Percentiles rank a stretch among this genome's conserved stretches.
Evolutionary conservation across 2,113 vertebrate genomes (phyloP).

Genomic region (Varanus salvator): DNA sequence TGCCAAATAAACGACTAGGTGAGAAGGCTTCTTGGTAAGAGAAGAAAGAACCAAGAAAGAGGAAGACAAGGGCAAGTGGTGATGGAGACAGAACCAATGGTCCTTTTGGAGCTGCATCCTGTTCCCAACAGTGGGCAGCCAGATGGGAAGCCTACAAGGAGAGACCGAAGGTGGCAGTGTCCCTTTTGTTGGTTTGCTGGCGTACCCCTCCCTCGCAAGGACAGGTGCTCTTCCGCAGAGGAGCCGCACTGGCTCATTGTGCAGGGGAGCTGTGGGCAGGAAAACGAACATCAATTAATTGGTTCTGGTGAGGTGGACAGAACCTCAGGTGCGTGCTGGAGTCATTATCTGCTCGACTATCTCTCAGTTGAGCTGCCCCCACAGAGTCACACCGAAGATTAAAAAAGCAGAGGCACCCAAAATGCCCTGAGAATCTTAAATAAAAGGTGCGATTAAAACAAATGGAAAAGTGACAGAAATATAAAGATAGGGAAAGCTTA

Average conservation of each 20-base stretch:
- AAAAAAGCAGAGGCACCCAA: background rate
- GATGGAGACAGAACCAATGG: background rate
- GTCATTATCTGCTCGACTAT: background rate
- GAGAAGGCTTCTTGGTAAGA: rapidly evolving
- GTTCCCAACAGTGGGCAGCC: background rate
- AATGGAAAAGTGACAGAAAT: background rate
- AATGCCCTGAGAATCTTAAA: background rate
- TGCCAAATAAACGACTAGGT: rapidly evolving
- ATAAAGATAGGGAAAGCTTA: too few species aligned
- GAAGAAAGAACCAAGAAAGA: background rate
- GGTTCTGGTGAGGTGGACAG: background rate
- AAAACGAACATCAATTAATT: background rate
- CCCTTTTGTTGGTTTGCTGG: background rate
- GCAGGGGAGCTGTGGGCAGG: background rate
- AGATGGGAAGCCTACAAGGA: background rate
- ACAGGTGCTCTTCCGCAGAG: too few species aligned
- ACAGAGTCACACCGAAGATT: too few species aligned
- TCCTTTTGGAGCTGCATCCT: background rate
- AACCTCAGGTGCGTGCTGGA: background rate
- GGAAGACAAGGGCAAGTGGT: background rate
- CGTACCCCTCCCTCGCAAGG: background rate
- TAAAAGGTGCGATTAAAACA: background rate
- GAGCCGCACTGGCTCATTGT: background rate
- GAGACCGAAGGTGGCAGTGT: background rate
- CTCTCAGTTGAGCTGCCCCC: background rate